Evolutionary conservation across 2,888 invertebrate genomes (phyloP).

Genomic region (Drosophila dives): DNA sequence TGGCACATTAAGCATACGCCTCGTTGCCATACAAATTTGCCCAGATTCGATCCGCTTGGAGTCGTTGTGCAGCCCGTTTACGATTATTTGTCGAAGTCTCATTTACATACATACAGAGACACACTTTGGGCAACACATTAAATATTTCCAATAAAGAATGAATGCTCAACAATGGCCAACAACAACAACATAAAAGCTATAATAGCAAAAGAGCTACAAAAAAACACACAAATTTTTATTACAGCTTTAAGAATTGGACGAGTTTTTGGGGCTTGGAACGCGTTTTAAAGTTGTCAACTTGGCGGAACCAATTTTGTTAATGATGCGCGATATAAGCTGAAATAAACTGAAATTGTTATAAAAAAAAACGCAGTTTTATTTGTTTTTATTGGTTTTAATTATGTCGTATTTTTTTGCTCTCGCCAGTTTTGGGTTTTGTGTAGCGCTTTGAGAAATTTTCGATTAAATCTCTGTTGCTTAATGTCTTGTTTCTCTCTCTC

Average conservation of each 20-base stretch:
- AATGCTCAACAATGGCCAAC: slow-evolving; percentile 39
- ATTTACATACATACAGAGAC: slow-evolving; percentile 53
- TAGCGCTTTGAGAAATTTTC: slow-evolving; percentile 45
- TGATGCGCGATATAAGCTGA: slow-evolving; percentile 69
- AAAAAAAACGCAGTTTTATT: slow-evolving; percentile 70
- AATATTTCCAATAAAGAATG: slow-evolving; percentile 56
- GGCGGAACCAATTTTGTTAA: slow-evolving; percentile 79
- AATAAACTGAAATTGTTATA: slow-evolving; percentile 76
- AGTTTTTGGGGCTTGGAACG: slow-evolving; percentile 50
- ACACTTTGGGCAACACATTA: slow-evolving; percentile 51
- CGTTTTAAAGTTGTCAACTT: slow-evolving; percentile 70
- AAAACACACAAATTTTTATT: slow-evolving; percentile 57
- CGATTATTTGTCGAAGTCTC: slow-evolving; percentile 46
- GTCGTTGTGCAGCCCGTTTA: slow-evolving; percentile 26
- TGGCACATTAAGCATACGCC: slow-evolving; percentile 78
- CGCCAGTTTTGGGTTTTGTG: slow-evolving; percentile 32
- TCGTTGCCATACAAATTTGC: slow-evolving; percentile 65
- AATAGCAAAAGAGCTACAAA: slow-evolving; percentile 16
- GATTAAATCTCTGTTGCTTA: slow-evolving; percentile 30
- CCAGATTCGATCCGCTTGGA: slow-evolving; percentile 34
- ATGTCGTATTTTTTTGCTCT: slow-evolving; percentile 20
- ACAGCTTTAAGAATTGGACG: slow-evolving; percentile 57
- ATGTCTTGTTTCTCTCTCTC: slow-evolving; percentile 11
- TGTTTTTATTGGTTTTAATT: neutral
- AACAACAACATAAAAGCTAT: slow-evolving; percentile 17